These are phyloP conservation scores for Girardia tigrina DNA, from an alignment of 2,888 invertebrate genomes.

Conservation along the genomic window DNA sequence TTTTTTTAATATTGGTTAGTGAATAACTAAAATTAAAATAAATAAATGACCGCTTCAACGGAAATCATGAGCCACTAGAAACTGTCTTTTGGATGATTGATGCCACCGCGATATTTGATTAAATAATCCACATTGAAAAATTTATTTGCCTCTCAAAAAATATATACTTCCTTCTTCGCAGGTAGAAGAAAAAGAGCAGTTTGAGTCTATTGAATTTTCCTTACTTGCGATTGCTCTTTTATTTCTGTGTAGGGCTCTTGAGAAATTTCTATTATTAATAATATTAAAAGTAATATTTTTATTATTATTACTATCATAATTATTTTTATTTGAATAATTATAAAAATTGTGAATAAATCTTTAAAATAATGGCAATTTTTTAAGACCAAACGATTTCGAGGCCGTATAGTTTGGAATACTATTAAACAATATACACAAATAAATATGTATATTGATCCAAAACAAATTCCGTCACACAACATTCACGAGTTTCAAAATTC, in stretches of 20 bases:
- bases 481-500: too few relatives aligned
- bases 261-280: too few relatives aligned
- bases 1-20: background rate
- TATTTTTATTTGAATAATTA: background rate
- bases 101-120: background rate
- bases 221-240: too few relatives aligned
- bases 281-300: too few relatives aligned
- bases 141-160: background rate
- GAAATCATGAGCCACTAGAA: conserved; percentile 1
- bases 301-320: too few relatives aligned
- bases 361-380: background rate
- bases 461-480: too few relatives aligned
- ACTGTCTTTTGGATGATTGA: background rate
- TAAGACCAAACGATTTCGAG: too few relatives aligned
- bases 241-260: too few relatives aligned
- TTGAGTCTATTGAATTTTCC: too few relatives aligned
- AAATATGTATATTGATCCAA: too few relatives aligned
- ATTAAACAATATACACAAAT: too few relatives aligned
- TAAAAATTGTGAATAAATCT: background rate
- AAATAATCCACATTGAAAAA: background rate
- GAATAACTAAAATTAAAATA: background rate
- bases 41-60: background rate
- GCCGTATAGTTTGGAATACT: too few relatives aligned
- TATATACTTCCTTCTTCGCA: background rate
- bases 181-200: background rate